A percentile compares a stretch with the other conserved stretches of the same genome.
Evolutionary conservation across 2,797 vertebrate species (phyloP).

Genomic region (Anguilla pacifica): DNA sequence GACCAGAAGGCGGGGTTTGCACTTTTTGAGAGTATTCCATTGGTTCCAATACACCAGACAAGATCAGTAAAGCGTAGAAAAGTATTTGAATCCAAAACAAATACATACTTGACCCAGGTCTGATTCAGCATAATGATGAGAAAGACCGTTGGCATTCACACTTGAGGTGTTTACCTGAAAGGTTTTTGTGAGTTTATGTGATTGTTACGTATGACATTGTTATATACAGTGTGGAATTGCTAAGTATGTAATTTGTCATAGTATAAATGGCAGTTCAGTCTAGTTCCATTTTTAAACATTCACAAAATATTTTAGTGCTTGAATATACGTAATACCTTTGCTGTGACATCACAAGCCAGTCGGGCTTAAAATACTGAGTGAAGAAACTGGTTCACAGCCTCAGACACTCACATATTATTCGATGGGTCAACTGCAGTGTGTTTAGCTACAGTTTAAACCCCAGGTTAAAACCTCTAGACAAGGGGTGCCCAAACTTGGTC

Average conservation of each 20-base stretch:
- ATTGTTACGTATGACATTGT: not conserved
- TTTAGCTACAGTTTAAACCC: too few relatives aligned
- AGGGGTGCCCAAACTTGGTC: too few relatives aligned
- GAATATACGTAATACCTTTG: not conserved
- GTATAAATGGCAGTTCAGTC: not conserved
- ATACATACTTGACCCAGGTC: too few relatives aligned
- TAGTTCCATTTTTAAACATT: not conserved
- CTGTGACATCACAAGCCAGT: too few relatives aligned
- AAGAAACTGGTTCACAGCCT: not conserved
- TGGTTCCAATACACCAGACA: too few relatives aligned
- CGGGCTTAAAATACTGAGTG: not conserved
- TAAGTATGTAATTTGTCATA: not conserved
- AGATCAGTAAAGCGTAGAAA: too few relatives aligned
- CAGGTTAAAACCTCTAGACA: too few relatives aligned
- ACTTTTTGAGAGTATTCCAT: too few relatives aligned
- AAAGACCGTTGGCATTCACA: constrained; percentile 6
- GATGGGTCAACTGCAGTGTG: too few relatives aligned
- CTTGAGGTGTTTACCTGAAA: not conserved
- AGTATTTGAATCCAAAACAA: too few relatives aligned
- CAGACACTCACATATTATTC: not conserved
- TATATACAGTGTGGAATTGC: too few relatives aligned
- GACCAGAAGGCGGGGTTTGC: too few relatives aligned
- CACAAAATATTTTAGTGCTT: not conserved
- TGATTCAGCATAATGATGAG: not conserved
- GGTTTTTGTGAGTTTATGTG: not conserved